Conservation (phyloP, 2,888 invertebrate genomes). For the Bombylius discolor region DNA sequence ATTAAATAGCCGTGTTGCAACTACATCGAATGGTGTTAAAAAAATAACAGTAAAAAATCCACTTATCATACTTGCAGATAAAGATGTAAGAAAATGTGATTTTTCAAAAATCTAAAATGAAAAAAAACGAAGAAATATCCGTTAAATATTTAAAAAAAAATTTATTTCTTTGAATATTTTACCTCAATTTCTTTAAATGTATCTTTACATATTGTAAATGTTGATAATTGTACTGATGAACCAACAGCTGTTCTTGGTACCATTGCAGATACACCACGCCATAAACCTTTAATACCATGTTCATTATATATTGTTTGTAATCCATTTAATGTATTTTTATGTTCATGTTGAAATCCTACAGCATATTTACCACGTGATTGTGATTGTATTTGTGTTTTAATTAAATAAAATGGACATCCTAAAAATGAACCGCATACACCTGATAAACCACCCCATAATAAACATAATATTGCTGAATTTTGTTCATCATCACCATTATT, state of each 20-base stretch:
- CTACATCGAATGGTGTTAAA: conserved; percentile 80
- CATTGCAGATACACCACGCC: conserved; percentile 61
- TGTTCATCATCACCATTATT: conserved; percentile 5
- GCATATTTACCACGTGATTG: conserved; percentile 51
- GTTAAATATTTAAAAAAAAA: neutral
- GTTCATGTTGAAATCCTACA: conserved; percentile 71
- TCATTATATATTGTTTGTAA: conserved; percentile 39
- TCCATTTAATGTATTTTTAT: conserved; percentile 45
- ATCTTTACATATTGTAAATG: conserved; percentile 55
- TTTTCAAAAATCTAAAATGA: conserved; percentile 20
- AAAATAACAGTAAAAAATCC: conserved; percentile 59
- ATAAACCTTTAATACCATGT: conserved; percentile 52
- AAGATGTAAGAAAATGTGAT: conserved; percentile 44
- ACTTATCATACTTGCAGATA: conserved; percentile 59
- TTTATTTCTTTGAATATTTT: neutral
- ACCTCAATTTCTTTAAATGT: conserved; percentile 29
- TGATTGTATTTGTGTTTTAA: conserved; percentile 79
- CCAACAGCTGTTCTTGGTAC: conserved; percentile 66
- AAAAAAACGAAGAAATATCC: conserved; percentile 5
- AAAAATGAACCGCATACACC: conserved; percentile 55
- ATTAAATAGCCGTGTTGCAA: conserved; percentile 77
- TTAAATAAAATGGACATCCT: conserved; percentile 63
- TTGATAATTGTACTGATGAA: conserved; percentile 69
- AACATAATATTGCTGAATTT: conserved; percentile 16
- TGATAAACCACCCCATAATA: conserved; percentile 36